Base-by-base conservation (phyloP, 2,113 vertebrate genomes). In the Apeltes quadracus region DNA sequence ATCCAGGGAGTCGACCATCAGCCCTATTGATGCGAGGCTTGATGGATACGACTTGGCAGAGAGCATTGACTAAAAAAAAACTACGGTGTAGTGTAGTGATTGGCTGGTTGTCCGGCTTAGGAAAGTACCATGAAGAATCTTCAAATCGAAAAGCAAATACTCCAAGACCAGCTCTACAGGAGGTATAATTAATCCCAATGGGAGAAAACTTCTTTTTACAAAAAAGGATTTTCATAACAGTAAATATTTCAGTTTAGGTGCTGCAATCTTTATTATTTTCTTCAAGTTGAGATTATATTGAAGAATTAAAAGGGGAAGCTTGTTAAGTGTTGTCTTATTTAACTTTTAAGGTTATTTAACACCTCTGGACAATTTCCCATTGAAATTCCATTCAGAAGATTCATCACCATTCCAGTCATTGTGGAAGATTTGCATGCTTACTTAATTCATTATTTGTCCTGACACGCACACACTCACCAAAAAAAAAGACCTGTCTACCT, bases 1-100 rank as follows among this genome's bases (percentile, higher is more conserved):
- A 82, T 75, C 41, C 64, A 70, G 20, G 5, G 57, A 84, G 61
- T 61, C 69, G 27, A 61, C 61, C 68, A 68, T 89, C 81, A 87
- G 78, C n/a, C 69, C 56, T 82, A 76, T 76, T 82, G 74, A 83
- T 22, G 72, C 63, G 78, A 76, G 81, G 72, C 70, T 69, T 71
- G 79, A 85, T 85, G 69, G 75, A 84, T 86, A 65, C 15, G 38
- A 34, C 56, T 78, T 27, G 53, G 55, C 64, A 69, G 55, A 67
- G 65, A 75, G 54, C 22, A 75, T 72, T 18, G 64, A 69, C 67
- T 69, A 23, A 58, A 64, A 43, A 64, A 43, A 71, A 69, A 53
- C 69, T 53, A 46, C 44, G 61, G 64, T 76, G 64, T 5, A 39
- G 41, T 54, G 46, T 34, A 79, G 44, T 7, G 79, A 79, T 18